Conservation (phyloP, 2,113 vertebrate species). For the Canis aureus region DNA sequence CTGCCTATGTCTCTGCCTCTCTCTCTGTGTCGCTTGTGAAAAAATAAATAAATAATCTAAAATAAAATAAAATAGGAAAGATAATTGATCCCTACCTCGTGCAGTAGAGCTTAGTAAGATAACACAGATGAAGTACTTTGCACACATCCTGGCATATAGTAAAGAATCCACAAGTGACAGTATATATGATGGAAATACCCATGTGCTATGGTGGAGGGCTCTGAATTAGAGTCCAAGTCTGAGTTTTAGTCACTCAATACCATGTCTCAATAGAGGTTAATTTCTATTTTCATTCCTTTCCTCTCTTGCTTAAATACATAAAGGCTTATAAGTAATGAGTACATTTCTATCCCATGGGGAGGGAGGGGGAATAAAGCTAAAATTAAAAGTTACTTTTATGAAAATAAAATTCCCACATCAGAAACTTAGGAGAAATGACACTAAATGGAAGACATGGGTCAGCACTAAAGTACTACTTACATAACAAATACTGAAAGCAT, state of each 20-base stretch:
- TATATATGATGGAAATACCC: not conserved
- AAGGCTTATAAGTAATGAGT: slow-evolving; percentile 39
- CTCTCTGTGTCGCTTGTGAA: no score
- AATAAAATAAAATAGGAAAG: not conserved
- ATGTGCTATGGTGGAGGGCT: not conserved
- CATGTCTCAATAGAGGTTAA: not conserved
- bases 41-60: no score
- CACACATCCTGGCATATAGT: not conserved
- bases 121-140: not conserved
- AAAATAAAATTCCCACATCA: slow-evolving; percentile 24
- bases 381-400: not conserved
- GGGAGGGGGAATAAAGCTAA: not conserved
- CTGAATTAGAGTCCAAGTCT: not conserved
- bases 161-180: not conserved
- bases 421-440: slow-evolving; percentile 38
- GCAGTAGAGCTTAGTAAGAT: not conserved
- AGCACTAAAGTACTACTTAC: not conserved
- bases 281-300: not conserved
- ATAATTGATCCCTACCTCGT: not conserved
- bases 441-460: not conserved
- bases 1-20: no score
- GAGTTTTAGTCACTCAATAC: not conserved
- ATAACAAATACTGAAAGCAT: not conserved
- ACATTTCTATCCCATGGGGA: not conserved
- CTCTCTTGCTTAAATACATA: not conserved